Percentiles rank a stretch among this genome's conserved stretches.
Evolutionary conservation across 2,113 vertebrate species (phyloP).

Genomic region (Bettongia penicillata): DNA sequence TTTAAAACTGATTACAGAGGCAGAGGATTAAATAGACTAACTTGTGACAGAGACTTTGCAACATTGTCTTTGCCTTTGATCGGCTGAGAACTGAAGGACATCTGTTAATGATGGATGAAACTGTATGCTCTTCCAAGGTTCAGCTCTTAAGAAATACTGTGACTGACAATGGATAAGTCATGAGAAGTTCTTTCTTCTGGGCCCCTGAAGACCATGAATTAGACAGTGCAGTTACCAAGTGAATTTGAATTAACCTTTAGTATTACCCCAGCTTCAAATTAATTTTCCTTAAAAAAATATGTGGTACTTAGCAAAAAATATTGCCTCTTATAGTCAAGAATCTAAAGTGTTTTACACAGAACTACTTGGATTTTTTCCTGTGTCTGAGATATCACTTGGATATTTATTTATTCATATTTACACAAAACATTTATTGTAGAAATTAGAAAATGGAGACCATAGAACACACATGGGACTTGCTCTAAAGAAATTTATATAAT

Average conservation of each 20-base stretch:
- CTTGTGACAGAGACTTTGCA: constrained; percentile 21
- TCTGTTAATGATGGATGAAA: accelerated
- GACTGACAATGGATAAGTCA: neutral
- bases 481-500: neutral
- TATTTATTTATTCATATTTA: neutral
- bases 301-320: constrained; percentile 26
- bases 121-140: neutral
- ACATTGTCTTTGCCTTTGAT: neutral
- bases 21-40: constrained; percentile 70
- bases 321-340: constrained; percentile 4
- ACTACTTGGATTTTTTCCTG: neutral
- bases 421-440: neutral
- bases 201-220: neutral
- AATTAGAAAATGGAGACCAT: neutral
- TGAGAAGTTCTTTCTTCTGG: neutral
- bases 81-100: neutral
- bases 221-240: neutral
- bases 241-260: neutral
- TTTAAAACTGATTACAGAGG: constrained; percentile 80
- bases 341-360: neutral
- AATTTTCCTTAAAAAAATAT: constrained; percentile 2
- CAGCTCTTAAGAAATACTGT: neutral
- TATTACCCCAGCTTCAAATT: neutral
- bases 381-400: neutral
- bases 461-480: neutral